Evolutionary conservation across 2,797 vertebrate genomes (phyloP), one percentile per base, ranked within the genome.

Genomic region (Tinamus major): DNA sequence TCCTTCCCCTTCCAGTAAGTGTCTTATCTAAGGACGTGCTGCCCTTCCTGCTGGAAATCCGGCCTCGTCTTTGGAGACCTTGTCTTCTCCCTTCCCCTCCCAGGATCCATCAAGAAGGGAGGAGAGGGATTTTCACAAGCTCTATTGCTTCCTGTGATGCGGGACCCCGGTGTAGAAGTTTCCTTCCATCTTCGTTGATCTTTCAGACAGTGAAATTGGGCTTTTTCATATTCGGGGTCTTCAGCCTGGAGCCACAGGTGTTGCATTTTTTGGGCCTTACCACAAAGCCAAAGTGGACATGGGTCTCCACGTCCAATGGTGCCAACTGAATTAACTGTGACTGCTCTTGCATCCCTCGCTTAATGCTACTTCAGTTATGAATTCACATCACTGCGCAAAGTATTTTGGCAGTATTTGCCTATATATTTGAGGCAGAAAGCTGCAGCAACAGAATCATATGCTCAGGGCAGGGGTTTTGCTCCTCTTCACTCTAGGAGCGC

Each of bases 21-120:
- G 55, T 46, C 84, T 64, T 58, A 89, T 95, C 88, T 85, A 90
- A 96, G 94, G 90, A 90, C 85, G 75, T 9, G 27, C 79, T 72
- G 90, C 85, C 84, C 93, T 97, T 97, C 96, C 96, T 97, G 89
- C 76, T 96, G 86, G 88, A 93, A 93, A 94, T 92, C 78, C 92
- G 87, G 83, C 48, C 0, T 1, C 75, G 90, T 67, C 79, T 95
- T 91, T 39, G 42, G 81, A 83, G 69, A 74, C 46, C 26, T 71
- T 0, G 3, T 56, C 62, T 87, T 84, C 62, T 74, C 74, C 82
- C 37, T 90, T 86, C 61, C 79, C 62, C 42, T 65, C 46, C 35
- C 48, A 80, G 62, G 69, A 78, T 24, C 37, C 90, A 79, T 39
- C 13, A 33, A 69, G 74, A 78, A 85, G 58, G 37, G 55, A 83